Conservation (phyloP, 2,888 invertebrate species). For the Helicoverpa assulta region DNA sequence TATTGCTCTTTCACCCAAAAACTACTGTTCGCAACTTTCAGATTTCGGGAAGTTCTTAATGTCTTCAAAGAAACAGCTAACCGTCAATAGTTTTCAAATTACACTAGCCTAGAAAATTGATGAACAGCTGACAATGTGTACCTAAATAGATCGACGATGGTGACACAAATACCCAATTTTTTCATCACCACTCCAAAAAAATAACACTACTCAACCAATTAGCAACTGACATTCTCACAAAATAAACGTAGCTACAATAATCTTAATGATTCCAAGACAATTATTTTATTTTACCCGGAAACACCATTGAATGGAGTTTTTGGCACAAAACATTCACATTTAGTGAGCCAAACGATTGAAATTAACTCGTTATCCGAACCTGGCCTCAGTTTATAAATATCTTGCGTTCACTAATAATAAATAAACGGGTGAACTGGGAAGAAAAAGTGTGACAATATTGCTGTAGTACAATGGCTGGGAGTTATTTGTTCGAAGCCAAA, state of each 20-base stretch:
- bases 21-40: no score
- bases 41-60: no score
- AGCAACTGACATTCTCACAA: conserved; percentile 17
- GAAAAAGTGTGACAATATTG: conserved; percentile 31
- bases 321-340: conserved; percentile 46
- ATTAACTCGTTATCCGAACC: conserved; percentile 49
- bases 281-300: conserved; percentile 41
- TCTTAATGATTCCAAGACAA: conserved; percentile 32
- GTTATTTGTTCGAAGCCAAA: background rate
- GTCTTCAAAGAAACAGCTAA: no score
- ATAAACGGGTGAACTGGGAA: conserved; percentile 42
- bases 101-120: no score
- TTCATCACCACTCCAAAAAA: background rate
- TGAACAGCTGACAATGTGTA: no score
- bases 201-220: conserved; percentile 17
- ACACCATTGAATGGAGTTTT: conserved; percentile 34
- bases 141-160: no score
- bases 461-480: background rate
- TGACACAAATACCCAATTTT: no score
- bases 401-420: conserved; percentile 22
- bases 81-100: no score
- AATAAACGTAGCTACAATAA: conserved; percentile 5
- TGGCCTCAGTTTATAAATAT: conserved; percentile 55
- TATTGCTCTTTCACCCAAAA: no score
- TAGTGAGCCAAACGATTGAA: conserved; percentile 47